Evolutionary conservation across 2,113 vertebrate genomes (phyloP), one percentile per base, ranked within the genome.

Genomic region (Actenoides hombroni): DNA sequence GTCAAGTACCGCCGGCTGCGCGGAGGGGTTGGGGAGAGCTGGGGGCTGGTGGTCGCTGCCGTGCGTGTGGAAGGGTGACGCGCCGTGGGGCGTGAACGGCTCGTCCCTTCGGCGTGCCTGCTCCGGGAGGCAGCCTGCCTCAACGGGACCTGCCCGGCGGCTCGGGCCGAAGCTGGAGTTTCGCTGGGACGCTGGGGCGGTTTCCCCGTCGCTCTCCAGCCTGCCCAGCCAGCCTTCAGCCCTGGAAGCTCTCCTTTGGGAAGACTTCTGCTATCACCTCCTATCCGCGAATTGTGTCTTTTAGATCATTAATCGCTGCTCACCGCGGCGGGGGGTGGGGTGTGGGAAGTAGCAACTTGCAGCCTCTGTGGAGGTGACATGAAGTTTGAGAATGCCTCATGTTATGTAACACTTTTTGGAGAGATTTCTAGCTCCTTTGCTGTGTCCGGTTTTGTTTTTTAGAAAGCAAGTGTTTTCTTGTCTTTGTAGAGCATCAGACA

Each of bases 361-460:
- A 69, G 95, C 95, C 95, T 95, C 77, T 29, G 60, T 94, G 96
- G 97, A 95, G 97, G 95, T 96, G 97, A 96, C 59, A 61, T 76
- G 90, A 98, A 98, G 97, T 98, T 97, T 97, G 95, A 64, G 83
- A 86, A 48, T 91, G 86, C 74, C 95, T 98, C 97, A 97, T 56
- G 40, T 97, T 97, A 97, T 53, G 44, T 97, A 98, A 98, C 94
- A 64, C 70, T 81, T 95, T 70, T 44, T 44, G 88, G 96, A 96
- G 86, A 90, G 77, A 69, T 71, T 91, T 65, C 56, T 82, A 16
- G 53, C 77, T 69, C 39, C 79, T 88, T 35, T 5, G 18, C 56
- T 65, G 57, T 84, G 64, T 42, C 31, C 28, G 7, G 83, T 83
- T 56, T 81, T 68, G 70, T 18, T 57, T 57, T 73, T 68, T 5